These are phyloP conservation scores for Pantherophis vulpinus DNA, from an alignment of 2,797 vertebrate species.

Conservation along the genomic window DNA sequence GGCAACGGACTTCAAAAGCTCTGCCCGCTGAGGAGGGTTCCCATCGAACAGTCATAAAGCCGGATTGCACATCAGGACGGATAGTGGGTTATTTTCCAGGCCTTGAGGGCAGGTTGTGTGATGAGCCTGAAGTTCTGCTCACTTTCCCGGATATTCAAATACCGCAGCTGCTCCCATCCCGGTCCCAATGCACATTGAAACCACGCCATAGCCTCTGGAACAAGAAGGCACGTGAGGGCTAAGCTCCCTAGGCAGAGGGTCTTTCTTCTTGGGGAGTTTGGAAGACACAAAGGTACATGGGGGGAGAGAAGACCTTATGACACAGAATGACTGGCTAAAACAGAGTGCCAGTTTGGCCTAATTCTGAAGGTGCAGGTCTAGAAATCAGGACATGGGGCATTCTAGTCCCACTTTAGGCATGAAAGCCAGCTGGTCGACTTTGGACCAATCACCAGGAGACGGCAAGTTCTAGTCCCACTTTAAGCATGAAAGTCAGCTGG, in stretches of 20 bases:
- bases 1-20: neutral
- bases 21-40: neutral
- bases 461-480: neutral
- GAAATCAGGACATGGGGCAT: neutral
- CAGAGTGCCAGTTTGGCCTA: neutral
- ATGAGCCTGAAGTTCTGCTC: neutral
- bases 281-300: too few species aligned
- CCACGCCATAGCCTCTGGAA: conserved; percentile 83
- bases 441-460: too few species aligned
- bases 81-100: neutral
- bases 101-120: neutral
- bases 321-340: neutral
- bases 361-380: neutral
- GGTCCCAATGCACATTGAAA: conserved; percentile 93
- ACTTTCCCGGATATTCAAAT: conserved; percentile 79
- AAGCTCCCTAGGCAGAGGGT: neutral
- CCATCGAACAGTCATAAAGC: neutral
- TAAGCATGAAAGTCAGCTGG: neutral
- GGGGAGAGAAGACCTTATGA: neutral
- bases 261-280: neutral
- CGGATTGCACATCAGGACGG: neutral
- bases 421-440: neutral
- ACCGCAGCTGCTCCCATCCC: conserved; percentile 92
- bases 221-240: neutral
- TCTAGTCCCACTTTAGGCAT: neutral